Base-by-base conservation (phyloP, 2,113 vertebrate genomes). In the Potamarius usumacintae region DNA sequence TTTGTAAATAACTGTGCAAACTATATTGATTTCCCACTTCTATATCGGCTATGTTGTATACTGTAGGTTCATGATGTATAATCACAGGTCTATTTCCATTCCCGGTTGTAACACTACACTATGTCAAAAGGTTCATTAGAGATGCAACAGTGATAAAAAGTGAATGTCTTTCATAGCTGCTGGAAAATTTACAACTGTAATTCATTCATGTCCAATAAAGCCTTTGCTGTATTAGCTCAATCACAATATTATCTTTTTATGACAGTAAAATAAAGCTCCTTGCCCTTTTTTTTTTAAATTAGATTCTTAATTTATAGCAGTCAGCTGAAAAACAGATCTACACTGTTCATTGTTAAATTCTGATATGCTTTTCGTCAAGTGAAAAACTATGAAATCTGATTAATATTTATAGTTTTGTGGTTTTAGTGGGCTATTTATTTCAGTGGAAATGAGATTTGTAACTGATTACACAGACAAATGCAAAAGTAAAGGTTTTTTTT, bases 241-340 rank as follows among this genome's bases (percentile, higher is more conserved):
- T 82, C 30, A 62, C 34, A 82, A 58, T 34, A 81, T 60, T 42
- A 42, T 42, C 2, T 42, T 42, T 42, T 27, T 34, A 62, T 7
- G 34, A 6, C 2, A 58, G 30, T 42, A 22, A 62, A 30, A 82
- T 82, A 62, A 62, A 58, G 18, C n/a, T 34, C 55, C 22, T 53
- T 42, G 58, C 17, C 30, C 27, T 82, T 12, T 82, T 82, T 12
- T 82, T 82, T 62, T 5, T 12, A 2, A 14, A 79, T 14, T 15
- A 27, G 52, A 79, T 79, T 79, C 55, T 57, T 58, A 15, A 80
- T 74, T 74, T 50, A 22, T 74, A 77, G 74, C 48, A 77, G 30
- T 30, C 79, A 30, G 57, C n/a, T 20, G 17, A 34, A 82, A 82
- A 82, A 42, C 34, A 74, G 8, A 77, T 50, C 9, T 50, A 48